phyloP scores from a whole-genome alignment of 2,888 invertebrate species.

The Drosophila nigritarsus region DNA sequence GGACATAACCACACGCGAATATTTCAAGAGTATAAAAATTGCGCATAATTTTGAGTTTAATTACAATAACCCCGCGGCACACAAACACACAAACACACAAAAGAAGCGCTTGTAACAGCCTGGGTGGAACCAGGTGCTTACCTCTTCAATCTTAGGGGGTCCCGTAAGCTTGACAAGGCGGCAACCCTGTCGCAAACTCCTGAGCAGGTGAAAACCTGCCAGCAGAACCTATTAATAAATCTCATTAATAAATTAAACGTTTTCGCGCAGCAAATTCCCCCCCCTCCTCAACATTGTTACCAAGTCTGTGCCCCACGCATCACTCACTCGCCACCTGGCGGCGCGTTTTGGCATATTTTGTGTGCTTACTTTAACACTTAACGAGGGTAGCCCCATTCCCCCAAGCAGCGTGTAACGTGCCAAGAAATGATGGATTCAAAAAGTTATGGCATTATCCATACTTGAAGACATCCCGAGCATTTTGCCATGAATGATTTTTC shows the following conservation, averaged over 20 bases:
- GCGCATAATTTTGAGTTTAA: constrained; percentile 69
- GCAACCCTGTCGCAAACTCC: constrained; percentile 20
- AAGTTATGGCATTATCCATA: background rate
- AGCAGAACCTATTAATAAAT: constrained; percentile 71
- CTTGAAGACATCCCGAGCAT: background rate
- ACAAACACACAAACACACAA: background rate
- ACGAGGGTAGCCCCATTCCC: background rate
- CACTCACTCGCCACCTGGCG: constrained; percentile 16
- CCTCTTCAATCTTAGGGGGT: background rate
- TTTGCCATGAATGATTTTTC: background rate
- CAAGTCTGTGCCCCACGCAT: background rate
- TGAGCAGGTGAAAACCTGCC: constrained; percentile 29
- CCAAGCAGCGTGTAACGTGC: background rate
- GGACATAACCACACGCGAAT: constrained; percentile 19
- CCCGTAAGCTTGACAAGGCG: background rate
- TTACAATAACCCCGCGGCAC: constrained; percentile 62
- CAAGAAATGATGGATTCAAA: background rate
- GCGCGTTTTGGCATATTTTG: constrained; percentile 30
- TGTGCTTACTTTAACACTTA: constrained; percentile 9
- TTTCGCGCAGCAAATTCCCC: constrained; percentile 62
- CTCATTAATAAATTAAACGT: constrained; percentile 79
- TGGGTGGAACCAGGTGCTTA: background rate
- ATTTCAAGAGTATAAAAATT: constrained; percentile 59
- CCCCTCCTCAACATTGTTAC: constrained; percentile 4
- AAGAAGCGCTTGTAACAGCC: constrained; percentile 7